Percentiles rank a stretch among this genome's conserved stretches.
Evolutionary conservation across 1,140 invertebrate species (phyloP).

Genomic region (Ruditapes philippinarum): DNA sequence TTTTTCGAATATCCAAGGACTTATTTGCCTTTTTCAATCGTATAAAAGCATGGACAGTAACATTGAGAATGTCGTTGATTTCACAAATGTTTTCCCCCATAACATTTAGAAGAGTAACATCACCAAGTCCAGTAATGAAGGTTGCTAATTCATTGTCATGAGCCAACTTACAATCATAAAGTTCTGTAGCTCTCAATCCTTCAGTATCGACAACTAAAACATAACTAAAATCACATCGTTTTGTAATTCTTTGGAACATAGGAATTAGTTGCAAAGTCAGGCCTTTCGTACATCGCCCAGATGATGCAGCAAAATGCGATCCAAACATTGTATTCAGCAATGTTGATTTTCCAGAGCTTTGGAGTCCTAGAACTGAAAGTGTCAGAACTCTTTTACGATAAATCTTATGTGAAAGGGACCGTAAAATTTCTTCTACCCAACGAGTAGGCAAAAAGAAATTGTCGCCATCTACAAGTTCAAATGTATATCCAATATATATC

Average conservation of each 20-base stretch:
- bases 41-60: slow-evolving; percentile 38
- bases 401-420: not conserved
- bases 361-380: not conserved
- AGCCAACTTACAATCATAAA: not conserved
- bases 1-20: not conserved
- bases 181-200: slow-evolving; percentile 43
- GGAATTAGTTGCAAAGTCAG: not conserved
- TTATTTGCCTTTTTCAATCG: slow-evolving; percentile 41
- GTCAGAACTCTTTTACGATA: not conserved
- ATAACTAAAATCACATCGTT: not conserved
- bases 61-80: no score
- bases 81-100: slow-evolving; percentile 59
- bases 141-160: slow-evolving; percentile 65
- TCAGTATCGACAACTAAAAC: slow-evolving; percentile 4
- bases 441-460: not conserved
- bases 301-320: slow-evolving; percentile 17
- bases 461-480: slow-evolving; percentile 19
- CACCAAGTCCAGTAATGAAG: slow-evolving; percentile 58
- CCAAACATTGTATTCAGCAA: slow-evolving; percentile 10
- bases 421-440: not conserved
- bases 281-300: slow-evolving; percentile 6
- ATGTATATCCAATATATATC: not conserved
- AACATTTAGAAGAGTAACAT: slow-evolving; percentile 59
- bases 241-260: not conserved
- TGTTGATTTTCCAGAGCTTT: slow-evolving; percentile 49